Conservation (phyloP, 2,888 invertebrate species). For the Rotaria socialis region DNA sequence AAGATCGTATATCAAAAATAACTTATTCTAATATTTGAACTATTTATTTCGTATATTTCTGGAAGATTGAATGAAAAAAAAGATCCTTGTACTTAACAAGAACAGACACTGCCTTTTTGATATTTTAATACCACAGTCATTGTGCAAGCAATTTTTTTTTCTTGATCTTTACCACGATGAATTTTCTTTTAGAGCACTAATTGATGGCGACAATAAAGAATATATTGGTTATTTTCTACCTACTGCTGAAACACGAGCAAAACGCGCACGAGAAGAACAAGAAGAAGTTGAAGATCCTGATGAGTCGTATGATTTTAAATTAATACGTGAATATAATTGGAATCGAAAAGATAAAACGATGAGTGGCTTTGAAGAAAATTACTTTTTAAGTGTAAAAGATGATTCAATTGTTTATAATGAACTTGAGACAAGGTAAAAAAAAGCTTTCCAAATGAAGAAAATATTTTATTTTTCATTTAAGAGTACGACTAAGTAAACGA, state of each 20-base stretch:
- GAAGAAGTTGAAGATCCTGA: slow-evolving; percentile 66
- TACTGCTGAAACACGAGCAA: slow-evolving; percentile 81
- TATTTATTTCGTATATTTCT: no score
- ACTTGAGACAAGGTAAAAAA: slow-evolving; percentile 71
- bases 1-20: no score
- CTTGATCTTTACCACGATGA: no score
- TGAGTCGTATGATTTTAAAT: slow-evolving; percentile 88
- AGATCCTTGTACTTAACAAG: no score
- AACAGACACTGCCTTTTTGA: no score
- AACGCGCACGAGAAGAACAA: slow-evolving; percentile 76
- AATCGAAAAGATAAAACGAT: slow-evolving; percentile 94
- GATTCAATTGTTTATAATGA: slow-evolving; percentile 90
- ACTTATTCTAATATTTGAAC: no score
- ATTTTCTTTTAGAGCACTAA: slow-evolving; percentile 75
- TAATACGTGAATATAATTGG: slow-evolving; percentile 98
- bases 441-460: no score
- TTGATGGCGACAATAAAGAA: slow-evolving; percentile 96
- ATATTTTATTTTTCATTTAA: not conserved
- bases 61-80: no score
- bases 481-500: slow-evolving; percentile 44
- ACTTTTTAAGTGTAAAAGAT: slow-evolving; percentile 83
- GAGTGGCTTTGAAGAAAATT: slow-evolving; percentile 91
- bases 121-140: no score
- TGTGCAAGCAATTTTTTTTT: no score
- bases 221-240: slow-evolving; percentile 98